Conservation (phyloP, 2,888 invertebrate genomes). For the Anticlea derivata region DNA sequence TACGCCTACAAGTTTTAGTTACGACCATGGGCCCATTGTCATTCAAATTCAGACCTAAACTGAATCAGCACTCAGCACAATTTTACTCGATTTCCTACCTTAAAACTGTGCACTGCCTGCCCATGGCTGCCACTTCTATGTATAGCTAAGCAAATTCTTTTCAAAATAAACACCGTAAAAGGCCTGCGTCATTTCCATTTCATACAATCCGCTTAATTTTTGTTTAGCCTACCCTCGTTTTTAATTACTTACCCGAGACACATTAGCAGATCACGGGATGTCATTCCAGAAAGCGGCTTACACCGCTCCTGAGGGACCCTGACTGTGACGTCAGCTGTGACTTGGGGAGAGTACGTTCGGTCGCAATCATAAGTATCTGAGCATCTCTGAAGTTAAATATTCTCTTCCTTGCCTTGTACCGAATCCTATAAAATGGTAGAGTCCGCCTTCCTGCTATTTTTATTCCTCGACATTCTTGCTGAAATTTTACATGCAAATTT, state of each 20-base stretch:
- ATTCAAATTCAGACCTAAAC: too few species aligned
- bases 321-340: constrained; percentile 5
- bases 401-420: too few species aligned
- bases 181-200: constrained; percentile 2
- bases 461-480: too few species aligned
- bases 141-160: background rate
- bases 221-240: constrained; percentile 20
- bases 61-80: too few species aligned
- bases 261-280: constrained; percentile 41
- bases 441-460: too few species aligned
- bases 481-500: too few species aligned
- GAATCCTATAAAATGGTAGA: too few species aligned
- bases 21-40: too few species aligned
- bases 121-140: too few species aligned
- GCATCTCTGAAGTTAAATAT: background rate
- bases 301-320: constrained; percentile 18
- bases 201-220: constrained; percentile 17
- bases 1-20: too few species aligned
- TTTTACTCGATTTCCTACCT: too few species aligned
- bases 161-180: background rate
- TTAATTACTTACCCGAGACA: constrained; percentile 31
- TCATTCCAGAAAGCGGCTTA: constrained; percentile 44
- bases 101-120: too few species aligned
- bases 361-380: background rate
- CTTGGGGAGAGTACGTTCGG: background rate